A percentile compares a stretch with the other conserved stretches of the same genome.
Evolutionary conservation across 2,888 invertebrate genomes (phyloP).

Genomic region (Himalopsyche japonica): DNA sequence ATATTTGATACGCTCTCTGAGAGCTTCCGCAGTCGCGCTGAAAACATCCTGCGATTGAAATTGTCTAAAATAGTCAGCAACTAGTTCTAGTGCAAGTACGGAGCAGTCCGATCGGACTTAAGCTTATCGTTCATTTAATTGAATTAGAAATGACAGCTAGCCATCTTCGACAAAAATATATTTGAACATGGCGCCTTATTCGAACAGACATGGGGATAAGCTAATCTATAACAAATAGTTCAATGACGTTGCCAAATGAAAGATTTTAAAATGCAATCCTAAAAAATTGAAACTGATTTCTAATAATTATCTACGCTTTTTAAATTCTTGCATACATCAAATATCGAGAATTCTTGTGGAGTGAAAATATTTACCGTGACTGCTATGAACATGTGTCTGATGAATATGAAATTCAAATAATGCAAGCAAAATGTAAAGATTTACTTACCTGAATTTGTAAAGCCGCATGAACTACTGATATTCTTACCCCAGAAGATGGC

Average conservation of each 20-base stretch:
- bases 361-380: neutral
- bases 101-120: neutral
- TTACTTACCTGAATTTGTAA: neutral
- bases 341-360: too few relatives aligned
- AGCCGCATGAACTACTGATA: neutral
- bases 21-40: neutral
- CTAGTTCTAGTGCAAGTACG: neutral
- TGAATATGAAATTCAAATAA: neutral
- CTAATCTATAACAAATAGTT: too few relatives aligned
- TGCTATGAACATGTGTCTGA: neutral
- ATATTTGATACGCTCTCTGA: slow-evolving; percentile 16
- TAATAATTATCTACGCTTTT: too few relatives aligned
- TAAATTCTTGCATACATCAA: too few relatives aligned
- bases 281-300: too few relatives aligned
- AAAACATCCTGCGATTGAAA: neutral
- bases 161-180: neutral
- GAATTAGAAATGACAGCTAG: slow-evolving; percentile 27
- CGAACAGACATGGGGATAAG: neutral
- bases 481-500: too few relatives aligned
- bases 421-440: neutral
- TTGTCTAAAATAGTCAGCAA: neutral
- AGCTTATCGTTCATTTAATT: slow-evolving; percentile 2
- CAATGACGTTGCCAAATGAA: too few relatives aligned
- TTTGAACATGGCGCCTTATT: neutral
- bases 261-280: too few relatives aligned